These are phyloP conservation scores for Gymnocephalus cernua DNA, from an alignment of 2,113 vertebrate genomes.

Conservation along the genomic window DNA sequence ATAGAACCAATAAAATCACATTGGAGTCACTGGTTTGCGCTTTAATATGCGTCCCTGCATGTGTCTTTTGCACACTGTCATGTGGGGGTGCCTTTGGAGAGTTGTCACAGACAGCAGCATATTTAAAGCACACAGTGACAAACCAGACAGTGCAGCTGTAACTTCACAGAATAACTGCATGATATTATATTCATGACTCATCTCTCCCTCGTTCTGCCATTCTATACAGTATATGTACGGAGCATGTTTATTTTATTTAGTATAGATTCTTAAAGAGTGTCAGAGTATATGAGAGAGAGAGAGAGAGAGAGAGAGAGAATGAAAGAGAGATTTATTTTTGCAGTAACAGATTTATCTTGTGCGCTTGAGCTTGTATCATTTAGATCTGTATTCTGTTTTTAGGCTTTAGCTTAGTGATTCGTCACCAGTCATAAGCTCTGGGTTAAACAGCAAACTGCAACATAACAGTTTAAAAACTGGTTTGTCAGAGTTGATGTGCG, in stretches of 20 bases:
- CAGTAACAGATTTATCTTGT: conserved; percentile 8
- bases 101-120: conserved; percentile 33
- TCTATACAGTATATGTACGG: conserved; percentile 12
- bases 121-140: conserved; percentile 35
- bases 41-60: background rate
- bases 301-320: conserved; percentile 1
- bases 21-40: background rate
- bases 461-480: conserved; percentile 32
- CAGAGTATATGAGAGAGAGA: background rate
- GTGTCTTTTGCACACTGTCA: background rate
- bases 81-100: conserved; percentile 1
- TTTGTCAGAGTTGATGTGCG: conserved; percentile 36
- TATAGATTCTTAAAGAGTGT: conserved; percentile 20
- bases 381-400: conserved; percentile 5
- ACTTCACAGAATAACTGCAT: conserved; percentile 51
- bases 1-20: conserved; percentile 3
- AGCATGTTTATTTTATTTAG: conserved; percentile 42
- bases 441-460: background rate
- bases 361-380: conserved; percentile 16
- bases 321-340: conserved; percentile 13
- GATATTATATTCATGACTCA: conserved; percentile 59
- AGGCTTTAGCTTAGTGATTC: conserved; percentile 30
- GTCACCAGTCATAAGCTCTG: conserved; percentile 24
- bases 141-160: conserved; percentile 45
- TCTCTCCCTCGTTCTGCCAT: conserved; percentile 12